Base-by-base conservation (phyloP, 1,140 invertebrate species). In the Drosophila pectinifera region DNA sequence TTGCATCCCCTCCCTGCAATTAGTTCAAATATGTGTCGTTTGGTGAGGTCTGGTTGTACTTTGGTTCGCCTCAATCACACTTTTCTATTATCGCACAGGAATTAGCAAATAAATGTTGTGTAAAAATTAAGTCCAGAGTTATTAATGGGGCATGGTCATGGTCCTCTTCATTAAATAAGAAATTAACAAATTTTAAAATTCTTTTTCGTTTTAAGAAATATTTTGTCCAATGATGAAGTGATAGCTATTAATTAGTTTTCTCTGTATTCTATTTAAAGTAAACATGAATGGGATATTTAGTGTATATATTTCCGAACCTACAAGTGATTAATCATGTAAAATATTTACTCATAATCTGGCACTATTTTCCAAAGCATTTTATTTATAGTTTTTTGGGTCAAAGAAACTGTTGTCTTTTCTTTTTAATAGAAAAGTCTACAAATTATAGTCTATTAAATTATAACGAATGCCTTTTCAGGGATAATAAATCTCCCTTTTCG, bases 41-140 rank as follows among this genome's bases (percentile, higher is more conserved):
- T 31, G 46, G 16, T n/a, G 18, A 51, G 16, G 24, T 34, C 14
- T 16, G 18, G 14, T 42, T 22, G 49, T n/a, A 18, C 20, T 26
- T 20, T n/a, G 41, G 28, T n/a, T 26, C 14, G 7, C 5, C 18
- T 31, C 39, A 43, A 24, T 49, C n/a, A 11, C 31, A 63, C 20
- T 11, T 20, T 14, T n/a, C n/a, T 11, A 45, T 20, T 45, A 31
- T 34, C 13, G 14, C 49, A 54, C 51, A 31, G 18, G 22, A 38
- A 68, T 11, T 54, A 28, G 67, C 22, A 24, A 69, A 69, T 69
- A 69, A 67, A 69, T 69, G 62, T 69, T 69, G 65, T 69, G 61
- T 6, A 20, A 64, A 54, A 16, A 20, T 8, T 42, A 4, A 7
- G 31, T 0, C 4, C 3, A 5, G n/a, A 24, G n/a, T 14, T 46